A percentile compares a stretch with the other conserved stretches of the same genome.
Evolutionary conservation across 1,140 invertebrate species (phyloP).

Genomic region (Berghia stephanieae): DNA sequence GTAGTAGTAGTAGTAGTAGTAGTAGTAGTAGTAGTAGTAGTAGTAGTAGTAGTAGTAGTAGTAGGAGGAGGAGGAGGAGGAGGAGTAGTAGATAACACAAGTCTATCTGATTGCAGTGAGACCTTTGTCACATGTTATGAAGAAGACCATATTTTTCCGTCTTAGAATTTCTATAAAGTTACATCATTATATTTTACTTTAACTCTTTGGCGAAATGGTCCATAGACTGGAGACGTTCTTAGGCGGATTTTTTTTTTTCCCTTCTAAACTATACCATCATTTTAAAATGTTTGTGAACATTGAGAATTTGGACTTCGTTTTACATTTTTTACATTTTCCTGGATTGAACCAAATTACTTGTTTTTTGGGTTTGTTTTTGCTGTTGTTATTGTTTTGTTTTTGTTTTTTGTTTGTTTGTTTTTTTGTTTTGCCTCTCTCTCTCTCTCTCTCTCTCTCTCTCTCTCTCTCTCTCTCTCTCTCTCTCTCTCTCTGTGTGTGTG

Average conservation of each 20-base stretch:
- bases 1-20: too few relatives aligned
- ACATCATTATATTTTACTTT: too few relatives aligned
- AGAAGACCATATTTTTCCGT: too few relatives aligned
- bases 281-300: too few relatives aligned
- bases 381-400: not conserved
- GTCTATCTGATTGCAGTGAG: too few relatives aligned
- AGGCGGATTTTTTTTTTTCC: not conserved
- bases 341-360: not conserved
- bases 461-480: not conserved
- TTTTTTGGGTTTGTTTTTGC: not conserved
- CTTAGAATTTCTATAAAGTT: too few relatives aligned
- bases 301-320: not conserved
- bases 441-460: not conserved
- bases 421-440: not conserved
- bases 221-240: not conserved
- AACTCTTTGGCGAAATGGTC: too few relatives aligned
- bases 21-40: too few relatives aligned
- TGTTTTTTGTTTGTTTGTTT: not conserved
- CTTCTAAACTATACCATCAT: not conserved
- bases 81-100: too few relatives aligned
- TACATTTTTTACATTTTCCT: not conserved
- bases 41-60: too few relatives aligned
- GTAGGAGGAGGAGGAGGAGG: too few relatives aligned
- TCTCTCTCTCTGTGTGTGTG: not conserved
- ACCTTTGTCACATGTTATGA: too few relatives aligned